phyloP scores from a whole-genome alignment of 2,888 invertebrate genomes.

The Phrixothrix hirtus region DNA sequence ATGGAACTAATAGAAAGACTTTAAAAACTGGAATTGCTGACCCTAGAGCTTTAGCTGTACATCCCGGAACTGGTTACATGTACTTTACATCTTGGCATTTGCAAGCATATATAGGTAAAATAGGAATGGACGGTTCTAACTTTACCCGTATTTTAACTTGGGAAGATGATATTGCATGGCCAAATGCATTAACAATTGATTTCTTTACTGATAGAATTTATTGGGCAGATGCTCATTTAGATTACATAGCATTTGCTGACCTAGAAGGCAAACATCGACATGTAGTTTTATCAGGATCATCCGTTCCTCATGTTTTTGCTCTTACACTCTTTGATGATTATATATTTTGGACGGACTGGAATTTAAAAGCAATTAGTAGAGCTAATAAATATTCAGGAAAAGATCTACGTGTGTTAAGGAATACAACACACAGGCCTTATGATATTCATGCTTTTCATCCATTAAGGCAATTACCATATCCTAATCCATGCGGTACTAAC shows the following conservation, averaged over 20 bases:
- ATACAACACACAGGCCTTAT: slow-evolving; percentile 93
- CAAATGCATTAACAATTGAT: slow-evolving; percentile 95
- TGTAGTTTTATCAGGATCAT: slow-evolving; percentile 74
- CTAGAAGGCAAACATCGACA: slow-evolving; percentile 88
- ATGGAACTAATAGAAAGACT: slow-evolving; percentile 89
- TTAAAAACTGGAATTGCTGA: slow-evolving; percentile 87
- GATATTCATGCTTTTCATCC: slow-evolving; percentile 93
- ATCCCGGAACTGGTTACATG: slow-evolving; percentile 90
- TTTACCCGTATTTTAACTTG: slow-evolving; percentile 86
- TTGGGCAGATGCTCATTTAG: slow-evolving; percentile 98
- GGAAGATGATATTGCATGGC: slow-evolving; percentile 97
- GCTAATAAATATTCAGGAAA: slow-evolving; percentile 91
- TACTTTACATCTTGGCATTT: slow-evolving; percentile 97
- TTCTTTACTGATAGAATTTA: slow-evolving; percentile 94
- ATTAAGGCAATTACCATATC: slow-evolving; percentile 79
- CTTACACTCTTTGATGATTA: slow-evolving; percentile 91
- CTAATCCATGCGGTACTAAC: slow-evolving; percentile 87
- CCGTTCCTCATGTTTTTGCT: slow-evolving; percentile 95
- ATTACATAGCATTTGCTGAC: slow-evolving; percentile 94
- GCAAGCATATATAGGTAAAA: slow-evolving; percentile 93
- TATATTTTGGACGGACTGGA: slow-evolving; percentile 99
- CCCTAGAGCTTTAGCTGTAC: slow-evolving; percentile 92
- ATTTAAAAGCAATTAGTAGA: slow-evolving; percentile 85
- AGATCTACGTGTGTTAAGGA: slow-evolving; percentile 73
- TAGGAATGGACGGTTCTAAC: slow-evolving; percentile 96